phyloP scores from a whole-genome alignment of 2,888 invertebrate species.

The Elmis aenea region DNA sequence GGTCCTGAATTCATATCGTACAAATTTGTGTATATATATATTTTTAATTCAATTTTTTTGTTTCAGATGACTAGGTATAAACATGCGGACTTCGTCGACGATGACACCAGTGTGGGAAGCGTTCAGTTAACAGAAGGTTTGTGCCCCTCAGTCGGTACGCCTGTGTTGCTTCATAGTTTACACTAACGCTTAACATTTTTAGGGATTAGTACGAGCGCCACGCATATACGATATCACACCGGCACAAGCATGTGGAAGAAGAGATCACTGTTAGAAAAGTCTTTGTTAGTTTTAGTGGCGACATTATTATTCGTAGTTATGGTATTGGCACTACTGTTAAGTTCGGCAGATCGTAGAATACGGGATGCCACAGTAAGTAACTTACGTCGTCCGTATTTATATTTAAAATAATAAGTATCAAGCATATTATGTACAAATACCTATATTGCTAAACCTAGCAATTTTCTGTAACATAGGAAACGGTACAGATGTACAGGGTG shows the following conservation, averaged over 20 bases:
- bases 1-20: too few species aligned
- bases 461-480: too few species aligned
- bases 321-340: slow-evolving; percentile 57
- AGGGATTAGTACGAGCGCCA: slow-evolving; percentile 68
- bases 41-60: too few species aligned
- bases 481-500: too few species aligned
- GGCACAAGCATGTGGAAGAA: slow-evolving; percentile 73
- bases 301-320: slow-evolving; percentile 56
- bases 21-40: too few species aligned
- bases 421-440: too few species aligned
- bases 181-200: slow-evolving; percentile 11
- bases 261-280: slow-evolving; percentile 66
- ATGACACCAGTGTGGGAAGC: slow-evolving; percentile 74
- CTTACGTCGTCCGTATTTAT: too few species aligned
- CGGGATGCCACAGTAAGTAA: slow-evolving; percentile 43
- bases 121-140: slow-evolving; percentile 72
- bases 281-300: slow-evolving; percentile 56
- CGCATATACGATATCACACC: slow-evolving; percentile 77
- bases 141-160: not conserved
- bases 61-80: slow-evolving; percentile 89
- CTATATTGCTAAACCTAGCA: too few species aligned
- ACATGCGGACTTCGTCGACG: slow-evolving; percentile 81
- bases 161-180: not conserved
- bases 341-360: slow-evolving; percentile 47
- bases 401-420: too few species aligned